A percentile compares a stretch with the other conserved stretches of the same genome.
Conservation (phyloP, 2,113 vertebrate species). For the Clinocottus analis region DNA sequence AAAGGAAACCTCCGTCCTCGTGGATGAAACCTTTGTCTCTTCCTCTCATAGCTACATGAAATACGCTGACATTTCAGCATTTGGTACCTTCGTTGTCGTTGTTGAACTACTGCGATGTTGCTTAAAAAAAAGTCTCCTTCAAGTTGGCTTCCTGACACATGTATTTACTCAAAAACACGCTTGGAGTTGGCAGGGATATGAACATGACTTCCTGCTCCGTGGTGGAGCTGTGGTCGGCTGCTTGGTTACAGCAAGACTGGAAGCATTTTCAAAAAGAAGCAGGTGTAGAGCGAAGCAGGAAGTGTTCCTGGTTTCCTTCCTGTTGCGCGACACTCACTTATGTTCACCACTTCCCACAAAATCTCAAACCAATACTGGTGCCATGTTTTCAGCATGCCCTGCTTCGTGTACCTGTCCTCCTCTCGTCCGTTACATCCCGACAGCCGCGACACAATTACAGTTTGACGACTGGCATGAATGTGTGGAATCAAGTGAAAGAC, state of each 20-base stretch:
- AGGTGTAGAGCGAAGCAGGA: constrained; percentile 8
- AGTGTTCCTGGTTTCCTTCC: constrained; percentile 30
- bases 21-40: not conserved
- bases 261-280: constrained; percentile 21
- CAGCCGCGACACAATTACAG: constrained; percentile 43
- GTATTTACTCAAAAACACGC: not conserved
- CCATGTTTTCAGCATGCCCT: constrained; percentile 44
- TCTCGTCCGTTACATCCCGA: constrained; percentile 25
- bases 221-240: constrained; percentile 1
- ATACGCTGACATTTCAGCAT: not conserved
- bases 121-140: not conserved
- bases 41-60: not conserved
- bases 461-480: constrained; percentile 22
- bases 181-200: not conserved
- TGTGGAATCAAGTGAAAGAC: constrained; percentile 4
- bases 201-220: not conserved
- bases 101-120: not conserved
- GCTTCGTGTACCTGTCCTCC: constrained; percentile 45
- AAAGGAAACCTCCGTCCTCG: not conserved
- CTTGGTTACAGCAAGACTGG: constrained; percentile 1
- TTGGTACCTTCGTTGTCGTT: not conserved
- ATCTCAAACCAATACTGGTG: constrained; percentile 39
- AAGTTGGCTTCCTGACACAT: not conserved
- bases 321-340: constrained; percentile 25
- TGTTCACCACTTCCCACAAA: constrained; percentile 25